These are phyloP conservation scores for Hippocampus mohnikei DNA, from an alignment of 2,113 vertebrate genomes.

Conservation along the genomic window DNA sequence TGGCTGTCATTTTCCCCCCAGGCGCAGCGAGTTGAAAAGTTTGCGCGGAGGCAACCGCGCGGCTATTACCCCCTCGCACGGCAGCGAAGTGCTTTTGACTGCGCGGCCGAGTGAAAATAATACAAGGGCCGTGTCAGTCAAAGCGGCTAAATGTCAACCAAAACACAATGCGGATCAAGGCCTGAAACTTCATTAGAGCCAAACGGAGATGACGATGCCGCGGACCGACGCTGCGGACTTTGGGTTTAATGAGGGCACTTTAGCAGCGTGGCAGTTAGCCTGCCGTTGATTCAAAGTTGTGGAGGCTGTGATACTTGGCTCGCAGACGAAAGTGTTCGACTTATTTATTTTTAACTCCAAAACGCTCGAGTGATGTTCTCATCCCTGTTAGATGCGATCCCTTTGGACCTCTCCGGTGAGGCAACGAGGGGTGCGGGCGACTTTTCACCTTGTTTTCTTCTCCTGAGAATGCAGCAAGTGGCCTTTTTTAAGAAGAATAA, in stretches of 20 bases:
- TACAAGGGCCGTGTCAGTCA: constrained; percentile 60
- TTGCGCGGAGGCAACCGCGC: constrained; percentile 41
- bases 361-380: constrained; percentile 27
- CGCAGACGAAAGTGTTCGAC: constrained; percentile 53
- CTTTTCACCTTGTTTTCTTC: constrained; percentile 19
- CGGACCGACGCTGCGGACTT: constrained; percentile 37
- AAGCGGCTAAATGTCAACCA: constrained; percentile 63
- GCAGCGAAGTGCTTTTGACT: constrained; percentile 35
- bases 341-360: constrained; percentile 42
- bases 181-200: constrained; percentile 40
- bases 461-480: constrained; percentile 17
- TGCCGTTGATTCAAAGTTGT: constrained; percentile 22
- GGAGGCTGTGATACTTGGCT: constrained; percentile 49
- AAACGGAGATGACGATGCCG: constrained; percentile 60
- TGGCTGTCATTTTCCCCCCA: constrained; percentile 48
- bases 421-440: constrained; percentile 1
- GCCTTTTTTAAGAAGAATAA: constrained; percentile 27
- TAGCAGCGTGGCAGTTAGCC: constrained; percentile 63
- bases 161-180: constrained; percentile 32
- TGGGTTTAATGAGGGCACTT: constrained; percentile 53
- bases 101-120: constrained; percentile 35
- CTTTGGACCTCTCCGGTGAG: constrained; percentile 27
- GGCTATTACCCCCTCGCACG: constrained; percentile 40
- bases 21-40: constrained; percentile 55
- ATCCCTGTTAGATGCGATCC: constrained; percentile 37